Evolutionary conservation across 1,140 invertebrate species (phyloP), one percentile per base, ranked within the genome.

Genomic region (Trichogramma pretiosum): DNA sequence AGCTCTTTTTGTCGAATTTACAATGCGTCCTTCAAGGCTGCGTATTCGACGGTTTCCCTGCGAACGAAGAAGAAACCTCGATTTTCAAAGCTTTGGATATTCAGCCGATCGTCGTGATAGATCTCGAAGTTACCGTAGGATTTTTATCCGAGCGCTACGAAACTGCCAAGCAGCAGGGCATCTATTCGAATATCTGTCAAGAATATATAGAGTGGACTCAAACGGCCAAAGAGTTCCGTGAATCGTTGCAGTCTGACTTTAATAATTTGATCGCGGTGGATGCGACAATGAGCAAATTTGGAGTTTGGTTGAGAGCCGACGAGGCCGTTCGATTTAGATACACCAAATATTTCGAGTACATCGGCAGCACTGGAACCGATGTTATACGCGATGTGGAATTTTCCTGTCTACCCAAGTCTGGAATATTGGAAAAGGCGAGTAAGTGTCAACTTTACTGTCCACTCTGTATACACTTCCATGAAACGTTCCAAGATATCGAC

Each of bases 21-120:
- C 59, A 62, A 16, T 61, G 62, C 41, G 46, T 65, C 5, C 69
- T 71, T 14, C 69, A 75, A 52, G 78, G 77, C 10, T 71, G 72
- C 56, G 51, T 81, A 11, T 64, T 75, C 30, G 78, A 81, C 56
- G 79, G 77, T 9, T 77, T 78, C 62, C 78, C 78, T 3, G 61
- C 67, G 37, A 64, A 48, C 24, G 55, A 65, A 10, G 52, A 61
- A 23, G 75, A 79, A 61, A 62, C 65, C 17, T 60, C 66, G 46
- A 61, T 68, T 55, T 52, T 80, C 17, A 48, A 59, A 7, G 66
- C 68, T 47, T 30, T 71, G 16, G 73, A 70, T 17, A 52, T 80
- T 11, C 67, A 74, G 37, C 78, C 78, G 0, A 63, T 72, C 52
- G 56, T 79, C 17, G 61, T 77, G 3, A 61, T 80, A 17, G 70